Percentiles rank a stretch among this genome's conserved stretches.
phyloP scores from a whole-genome alignment of 2,113 vertebrate species.

The Leucoraja erinaceus region DNA sequence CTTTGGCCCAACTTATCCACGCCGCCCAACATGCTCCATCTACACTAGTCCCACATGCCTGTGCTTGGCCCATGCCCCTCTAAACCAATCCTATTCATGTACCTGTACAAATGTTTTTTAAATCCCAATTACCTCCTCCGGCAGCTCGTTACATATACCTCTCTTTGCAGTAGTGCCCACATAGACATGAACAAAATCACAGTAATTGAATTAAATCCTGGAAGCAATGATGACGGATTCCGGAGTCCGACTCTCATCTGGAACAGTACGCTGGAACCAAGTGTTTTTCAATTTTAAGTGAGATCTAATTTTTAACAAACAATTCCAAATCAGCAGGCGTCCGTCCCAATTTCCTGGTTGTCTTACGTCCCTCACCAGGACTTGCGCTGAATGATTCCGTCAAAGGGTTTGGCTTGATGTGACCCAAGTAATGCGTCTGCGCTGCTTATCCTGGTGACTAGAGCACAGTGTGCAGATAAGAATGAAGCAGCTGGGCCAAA shows the following conservation, averaged over 20 bases:
- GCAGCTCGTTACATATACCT: too few species aligned
- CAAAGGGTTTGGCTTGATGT: neutral
- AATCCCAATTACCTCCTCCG: too few species aligned
- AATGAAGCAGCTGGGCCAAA: too few species aligned
- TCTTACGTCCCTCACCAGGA: neutral
- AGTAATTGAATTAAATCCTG: neutral
- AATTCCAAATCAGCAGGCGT: neutral
- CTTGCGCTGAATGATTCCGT: neutral
- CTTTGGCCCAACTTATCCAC: too few species aligned
- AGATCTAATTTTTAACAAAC: neutral
- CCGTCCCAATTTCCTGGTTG: neutral
- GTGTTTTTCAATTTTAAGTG: neutral
- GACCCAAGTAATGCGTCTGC: neutral
- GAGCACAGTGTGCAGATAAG: neutral
- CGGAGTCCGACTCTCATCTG: neutral
- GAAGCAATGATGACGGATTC: neutral
- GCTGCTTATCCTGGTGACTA: neutral
- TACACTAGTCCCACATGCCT: too few species aligned
- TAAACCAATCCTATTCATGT: too few species aligned
- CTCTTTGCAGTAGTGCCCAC: too few species aligned
- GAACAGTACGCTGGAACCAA: neutral
- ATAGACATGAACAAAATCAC: too few species aligned
- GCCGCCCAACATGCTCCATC: too few species aligned
- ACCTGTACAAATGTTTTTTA: too few species aligned
- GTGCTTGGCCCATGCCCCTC: too few species aligned